Conservation (phyloP, 64 coral and sea anemone species). For the Platygyra sinensis region DNA sequence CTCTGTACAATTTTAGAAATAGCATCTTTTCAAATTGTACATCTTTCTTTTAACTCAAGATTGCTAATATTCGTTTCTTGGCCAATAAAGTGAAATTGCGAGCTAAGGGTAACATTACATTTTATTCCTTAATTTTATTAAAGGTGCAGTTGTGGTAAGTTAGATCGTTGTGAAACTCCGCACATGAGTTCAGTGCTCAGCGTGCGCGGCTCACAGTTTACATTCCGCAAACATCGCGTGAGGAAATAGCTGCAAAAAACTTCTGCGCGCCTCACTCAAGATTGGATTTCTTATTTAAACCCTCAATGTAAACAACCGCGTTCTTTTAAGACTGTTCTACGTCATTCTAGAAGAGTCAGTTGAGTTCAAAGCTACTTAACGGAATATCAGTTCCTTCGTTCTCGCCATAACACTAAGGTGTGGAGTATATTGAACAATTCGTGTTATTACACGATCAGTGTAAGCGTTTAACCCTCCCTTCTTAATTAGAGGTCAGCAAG, state of each 20-base stretch:
- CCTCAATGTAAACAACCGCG: constrained; percentile 7
- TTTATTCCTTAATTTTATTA: background rate
- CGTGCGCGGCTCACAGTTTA: background rate
- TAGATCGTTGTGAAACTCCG: background rate
- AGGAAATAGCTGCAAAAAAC: too few relatives aligned
- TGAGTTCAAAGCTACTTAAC: background rate
- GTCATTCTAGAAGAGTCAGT: background rate
- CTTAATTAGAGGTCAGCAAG: background rate
- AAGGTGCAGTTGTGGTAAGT: background rate
- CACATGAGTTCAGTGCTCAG: background rate
- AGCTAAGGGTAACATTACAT: background rate
- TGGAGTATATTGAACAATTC: background rate
- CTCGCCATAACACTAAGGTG: background rate
- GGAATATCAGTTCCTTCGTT: background rate
- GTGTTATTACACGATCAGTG: background rate
- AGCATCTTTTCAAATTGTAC: too few relatives aligned
- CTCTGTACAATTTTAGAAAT: background rate
- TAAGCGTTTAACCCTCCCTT: background rate
- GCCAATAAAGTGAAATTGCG: background rate
- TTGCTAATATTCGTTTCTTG: too few relatives aligned
- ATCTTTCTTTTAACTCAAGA: too few relatives aligned
- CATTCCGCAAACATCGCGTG: background rate
- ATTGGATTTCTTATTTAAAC: background rate
- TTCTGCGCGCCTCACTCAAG: background rate
- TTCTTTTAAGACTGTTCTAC: constrained; percentile 6